A percentile compares a stretch with the other conserved stretches of the same genome.
These are phyloP conservation scores for Sebastes elongatus DNA, from an alignment of 2,797 vertebrate species.

Conservation along the genomic window DNA sequence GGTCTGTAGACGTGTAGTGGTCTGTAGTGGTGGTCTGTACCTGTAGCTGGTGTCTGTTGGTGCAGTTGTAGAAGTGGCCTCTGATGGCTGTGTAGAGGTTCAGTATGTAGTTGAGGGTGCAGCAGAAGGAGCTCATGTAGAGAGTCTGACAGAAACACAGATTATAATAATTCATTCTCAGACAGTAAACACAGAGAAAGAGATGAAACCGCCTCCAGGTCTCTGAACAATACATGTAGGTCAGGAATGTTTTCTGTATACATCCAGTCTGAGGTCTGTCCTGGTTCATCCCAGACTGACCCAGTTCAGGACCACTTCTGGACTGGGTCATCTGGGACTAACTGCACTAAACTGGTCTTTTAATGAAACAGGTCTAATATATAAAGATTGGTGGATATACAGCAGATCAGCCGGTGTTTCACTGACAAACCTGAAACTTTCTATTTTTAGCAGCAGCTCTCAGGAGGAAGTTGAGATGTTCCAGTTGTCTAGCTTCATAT, in stretches of 20 bases:
- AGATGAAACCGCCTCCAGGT: neutral
- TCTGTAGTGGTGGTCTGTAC: slow-evolving; percentile 29
- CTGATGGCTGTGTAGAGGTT: slow-evolving; percentile 84
- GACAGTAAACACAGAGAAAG: neutral
- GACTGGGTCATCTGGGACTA: neutral
- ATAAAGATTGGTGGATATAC: too few species aligned
- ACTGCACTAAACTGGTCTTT: too few species aligned
- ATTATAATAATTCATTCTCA: too few species aligned
- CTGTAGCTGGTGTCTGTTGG: slow-evolving; percentile 71
- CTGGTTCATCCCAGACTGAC: slow-evolving; percentile 35
- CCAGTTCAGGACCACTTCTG: slow-evolving; percentile 34
- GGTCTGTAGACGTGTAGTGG: too few species aligned
- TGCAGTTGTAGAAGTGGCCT: slow-evolving; percentile 78
- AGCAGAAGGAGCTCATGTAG: slow-evolving; percentile 89
- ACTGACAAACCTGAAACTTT: too few species aligned
- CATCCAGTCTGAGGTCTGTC: neutral
- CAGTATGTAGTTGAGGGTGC: slow-evolving; percentile 89
- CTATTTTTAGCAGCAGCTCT: neutral
- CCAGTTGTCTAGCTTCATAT: neutral
- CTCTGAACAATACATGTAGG: slow-evolving; percentile 47
- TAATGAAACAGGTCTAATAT: too few species aligned
- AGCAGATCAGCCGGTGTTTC: too few species aligned
- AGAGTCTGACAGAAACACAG: slow-evolving; percentile 80
- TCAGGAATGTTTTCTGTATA: slow-evolving; percentile 47
- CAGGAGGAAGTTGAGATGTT: slow-evolving; percentile 33